A percentile compares a stretch with the other conserved stretches of the same genome.
These are phyloP conservation scores for Hirtodrosophila trivittata DNA, from an alignment of 2,888 invertebrate genomes.

Conservation along the genomic window DNA sequence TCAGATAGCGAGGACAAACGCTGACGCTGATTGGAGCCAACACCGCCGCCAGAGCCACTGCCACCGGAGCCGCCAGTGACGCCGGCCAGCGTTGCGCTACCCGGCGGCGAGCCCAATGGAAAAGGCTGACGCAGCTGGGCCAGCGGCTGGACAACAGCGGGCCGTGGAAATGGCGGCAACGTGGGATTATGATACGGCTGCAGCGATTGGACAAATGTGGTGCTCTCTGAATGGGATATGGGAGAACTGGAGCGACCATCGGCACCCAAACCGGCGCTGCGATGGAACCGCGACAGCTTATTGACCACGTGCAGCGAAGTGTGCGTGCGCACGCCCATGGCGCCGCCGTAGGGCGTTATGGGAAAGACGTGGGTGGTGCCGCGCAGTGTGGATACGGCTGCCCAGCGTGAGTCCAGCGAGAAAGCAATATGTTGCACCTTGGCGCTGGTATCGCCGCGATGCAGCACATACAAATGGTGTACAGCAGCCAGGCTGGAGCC, in stretches of 20 bases:
- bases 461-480: conserved; percentile 97
- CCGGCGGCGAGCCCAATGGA: conserved; percentile 80
- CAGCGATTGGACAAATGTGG: conserved; percentile 83
- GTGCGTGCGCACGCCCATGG: conserved; percentile 95
- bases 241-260: conserved; percentile 90
- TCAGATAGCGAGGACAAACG: conserved; percentile 89
- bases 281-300: conserved; percentile 96
- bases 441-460: conserved; percentile 97
- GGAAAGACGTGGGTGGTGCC: conserved; percentile 99
- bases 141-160: conserved; percentile 90
- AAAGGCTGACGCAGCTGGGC: conserved; percentile 92
- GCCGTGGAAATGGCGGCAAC: conserved; percentile 95
- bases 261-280: conserved; percentile 94
- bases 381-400: conserved; percentile 96
- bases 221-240: conserved; percentile 83
- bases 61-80: conserved; percentile 40
- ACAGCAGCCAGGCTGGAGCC: conserved; percentile 94
- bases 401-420: conserved; percentile 97
- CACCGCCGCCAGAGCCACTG: conserved; percentile 32
- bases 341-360: conserved; percentile 97
- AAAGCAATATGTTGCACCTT: conserved; percentile 97
- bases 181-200: conserved; percentile 93
- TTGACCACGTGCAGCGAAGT: conserved; percentile 97
- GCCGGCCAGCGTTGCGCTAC: conserved; percentile 61
- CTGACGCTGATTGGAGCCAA: conserved; percentile 86